Evolutionary conservation across 2,888 invertebrate species (phyloP), one percentile per base, ranked within the genome.

Genomic region (Cinara cedri): DNA sequence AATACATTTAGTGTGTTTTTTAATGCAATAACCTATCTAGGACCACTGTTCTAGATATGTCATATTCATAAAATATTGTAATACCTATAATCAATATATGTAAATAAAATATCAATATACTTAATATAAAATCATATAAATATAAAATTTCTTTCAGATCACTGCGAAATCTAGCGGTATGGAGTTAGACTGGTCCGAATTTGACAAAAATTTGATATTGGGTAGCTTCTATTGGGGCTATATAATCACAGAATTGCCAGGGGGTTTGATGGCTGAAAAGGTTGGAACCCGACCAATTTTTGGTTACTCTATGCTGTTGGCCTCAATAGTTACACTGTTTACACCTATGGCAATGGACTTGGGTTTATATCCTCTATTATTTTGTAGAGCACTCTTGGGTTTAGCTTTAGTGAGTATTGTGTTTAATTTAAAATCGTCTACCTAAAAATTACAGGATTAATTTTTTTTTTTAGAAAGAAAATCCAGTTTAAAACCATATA

Each of bases 211-310:
- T 84, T 88, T 91, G 81, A 90, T 96, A 62, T 88, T 95, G 42
- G 94, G 95, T 55, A 91, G 92, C 84, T 96, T 96, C 89, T 96
- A 94, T 88, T 96, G 94, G 92, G 96, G 96, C 16, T 96, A 96
- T 86, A 90, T 96, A 65, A 88, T 94, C 81, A 95, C 95, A 82
- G 96, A 96, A 86, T 86, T 96, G 82, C 96, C 95, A 1, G 96
- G 95, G 24, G 96, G 96, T 74, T 89, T 93, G 83, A 87, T 96
- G 83, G 93, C 95, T 26, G 95, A 94, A 85, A 85, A 93, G 74
- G 89, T 94, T 82, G 96, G 96, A 10, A 93, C 94, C 0, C 90
- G 91, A 87, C 90, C 92, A 82, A 92, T 96, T 46, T 95, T 95
- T 85, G 96, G 96, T 81, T 92, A 93, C 85, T 94, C 95, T 82